Evolutionary conservation across 1,140 invertebrate species (phyloP).

Genomic region (Pentalonia nigronervosa): DNA sequence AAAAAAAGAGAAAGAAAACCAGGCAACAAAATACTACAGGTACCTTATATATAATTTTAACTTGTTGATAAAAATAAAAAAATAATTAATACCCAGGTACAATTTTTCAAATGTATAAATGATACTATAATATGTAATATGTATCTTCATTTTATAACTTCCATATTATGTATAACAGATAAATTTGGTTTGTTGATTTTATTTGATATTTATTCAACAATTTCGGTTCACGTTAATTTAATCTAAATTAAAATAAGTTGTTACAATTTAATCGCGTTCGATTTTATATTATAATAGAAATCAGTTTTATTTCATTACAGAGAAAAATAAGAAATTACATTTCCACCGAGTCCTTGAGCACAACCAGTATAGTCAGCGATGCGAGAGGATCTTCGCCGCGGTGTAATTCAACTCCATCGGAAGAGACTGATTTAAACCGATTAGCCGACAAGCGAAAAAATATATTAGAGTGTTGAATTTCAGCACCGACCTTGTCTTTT

Average conservation of each 20-base stretch:
- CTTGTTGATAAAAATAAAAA: not conserved
- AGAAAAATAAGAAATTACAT: not conserved
- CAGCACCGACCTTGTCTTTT: conserved; percentile 46
- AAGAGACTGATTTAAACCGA: conserved; percentile 55
- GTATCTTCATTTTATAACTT: not conserved
- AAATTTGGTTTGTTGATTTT: not conserved
- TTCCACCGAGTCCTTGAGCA: not conserved
- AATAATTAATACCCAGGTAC: not conserved
- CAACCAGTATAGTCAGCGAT: not conserved
- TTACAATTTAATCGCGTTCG: not conserved
- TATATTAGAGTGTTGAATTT: conserved; percentile 51
- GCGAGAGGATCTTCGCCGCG: conserved; percentile 38
- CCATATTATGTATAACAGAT: not conserved
- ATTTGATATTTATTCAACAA: not conserved
- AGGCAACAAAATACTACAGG: not conserved
- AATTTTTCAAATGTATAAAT: not conserved
- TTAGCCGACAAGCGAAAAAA: conserved; percentile 50
- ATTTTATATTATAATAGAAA: not conserved
- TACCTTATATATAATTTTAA: not conserved
- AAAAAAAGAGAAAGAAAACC: not conserved
- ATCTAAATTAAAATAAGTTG: not conserved
- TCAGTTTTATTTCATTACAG: not conserved
- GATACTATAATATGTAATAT: not conserved
- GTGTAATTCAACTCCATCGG: conserved; percentile 48
- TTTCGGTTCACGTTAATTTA: not conserved